Conservation (phyloP, 2,113 vertebrate species). For the Miniopterus natalensis region DNA sequence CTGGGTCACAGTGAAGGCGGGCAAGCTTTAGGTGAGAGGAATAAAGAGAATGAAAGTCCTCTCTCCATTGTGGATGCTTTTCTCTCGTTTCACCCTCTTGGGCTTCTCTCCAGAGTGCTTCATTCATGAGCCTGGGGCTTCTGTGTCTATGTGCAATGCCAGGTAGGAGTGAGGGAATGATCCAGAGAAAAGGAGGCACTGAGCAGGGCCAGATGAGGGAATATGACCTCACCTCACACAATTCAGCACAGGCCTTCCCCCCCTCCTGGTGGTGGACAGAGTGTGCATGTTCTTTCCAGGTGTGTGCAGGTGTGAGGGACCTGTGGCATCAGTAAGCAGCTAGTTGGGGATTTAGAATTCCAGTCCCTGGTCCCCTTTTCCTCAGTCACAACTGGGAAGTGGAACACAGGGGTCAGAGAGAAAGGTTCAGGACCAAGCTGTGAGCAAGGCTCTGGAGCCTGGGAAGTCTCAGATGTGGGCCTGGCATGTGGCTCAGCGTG, state of each 20-base stretch:
- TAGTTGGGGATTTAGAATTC: not conserved
- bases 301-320: fast-evolving
- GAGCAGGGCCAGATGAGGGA: not conserved
- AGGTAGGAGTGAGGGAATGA: not conserved
- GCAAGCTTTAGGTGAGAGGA: not conserved
- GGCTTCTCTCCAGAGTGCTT: not conserved
- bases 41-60: not conserved
- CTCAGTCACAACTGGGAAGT: not conserved
- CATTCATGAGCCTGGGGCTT: not conserved
- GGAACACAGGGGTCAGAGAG: not conserved
- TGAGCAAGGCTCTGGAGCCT: not conserved
- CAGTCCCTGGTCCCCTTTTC: not conserved
- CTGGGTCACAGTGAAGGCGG: not conserved
- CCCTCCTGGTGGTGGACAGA: not conserved
- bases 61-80: not conserved
- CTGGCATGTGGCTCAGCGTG: fast-evolving
- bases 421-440: not conserved
- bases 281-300: not conserved
- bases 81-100: not conserved
- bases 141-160: not conserved
- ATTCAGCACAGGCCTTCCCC: not conserved
- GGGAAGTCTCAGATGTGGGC: not conserved
- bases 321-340: not conserved
- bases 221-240: not conserved
- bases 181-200: not conserved